Conservation (phyloP, 2,113 vertebrate genomes). For the Vulpes lagopus region DNA sequence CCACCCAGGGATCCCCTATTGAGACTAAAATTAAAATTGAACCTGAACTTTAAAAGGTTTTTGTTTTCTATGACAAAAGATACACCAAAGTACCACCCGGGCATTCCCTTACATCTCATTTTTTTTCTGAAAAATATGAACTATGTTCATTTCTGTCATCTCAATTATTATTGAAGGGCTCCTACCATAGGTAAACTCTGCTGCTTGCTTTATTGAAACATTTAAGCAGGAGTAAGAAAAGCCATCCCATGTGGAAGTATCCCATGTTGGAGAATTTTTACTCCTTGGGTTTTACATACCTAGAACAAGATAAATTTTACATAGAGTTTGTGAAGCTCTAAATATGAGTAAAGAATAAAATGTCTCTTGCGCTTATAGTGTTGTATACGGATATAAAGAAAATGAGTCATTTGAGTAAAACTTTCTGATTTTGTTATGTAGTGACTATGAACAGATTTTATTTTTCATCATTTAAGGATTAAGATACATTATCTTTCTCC, state of each 20-base stretch:
- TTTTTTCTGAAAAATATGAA: neutral
- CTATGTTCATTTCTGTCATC: slow-evolving; percentile 20
- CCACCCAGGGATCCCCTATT: no score
- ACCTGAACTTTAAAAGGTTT: neutral
- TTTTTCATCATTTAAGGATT: slow-evolving; percentile 14
- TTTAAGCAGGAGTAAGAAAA: neutral
- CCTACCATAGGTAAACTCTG: neutral
- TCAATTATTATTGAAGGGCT: neutral
- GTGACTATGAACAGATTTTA: slow-evolving; percentile 26
- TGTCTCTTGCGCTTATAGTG: neutral
- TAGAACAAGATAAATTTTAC: slow-evolving; percentile 12
- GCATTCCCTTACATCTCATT: neutral
- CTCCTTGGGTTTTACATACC: neutral
- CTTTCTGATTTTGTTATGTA: slow-evolving; percentile 57
- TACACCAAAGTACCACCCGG: neutral
- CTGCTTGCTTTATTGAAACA: slow-evolving; percentile 15
- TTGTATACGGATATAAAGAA: neutral
- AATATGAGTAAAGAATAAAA: neutral
- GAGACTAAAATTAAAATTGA: neutral
- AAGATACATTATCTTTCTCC: neutral
- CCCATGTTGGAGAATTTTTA: neutral
- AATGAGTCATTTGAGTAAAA: slow-evolving; percentile 1
- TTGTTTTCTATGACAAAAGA: slow-evolving; percentile 6
- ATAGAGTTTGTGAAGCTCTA: slow-evolving; percentile 7
- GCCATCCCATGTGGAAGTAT: neutral